These are phyloP conservation scores for Eretmocerus hayati DNA, from an alignment of 2,888 invertebrate species.

Conservation along the genomic window DNA sequence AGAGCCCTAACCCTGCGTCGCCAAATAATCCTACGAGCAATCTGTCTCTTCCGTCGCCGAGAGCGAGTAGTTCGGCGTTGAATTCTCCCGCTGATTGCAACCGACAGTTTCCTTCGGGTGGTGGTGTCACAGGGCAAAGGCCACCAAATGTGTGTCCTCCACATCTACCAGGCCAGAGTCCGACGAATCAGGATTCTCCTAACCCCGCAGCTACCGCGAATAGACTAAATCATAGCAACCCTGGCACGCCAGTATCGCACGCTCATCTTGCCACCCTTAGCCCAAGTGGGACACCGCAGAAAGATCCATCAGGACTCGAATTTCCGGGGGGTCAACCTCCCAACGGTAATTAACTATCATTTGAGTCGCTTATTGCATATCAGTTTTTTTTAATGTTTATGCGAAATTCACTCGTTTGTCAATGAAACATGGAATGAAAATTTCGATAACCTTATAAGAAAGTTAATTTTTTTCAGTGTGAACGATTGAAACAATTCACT, in stretches of 20 bases:
- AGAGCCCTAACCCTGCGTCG: slow-evolving; percentile 67
- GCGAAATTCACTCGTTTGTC: too few species aligned
- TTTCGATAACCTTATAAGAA: too few species aligned
- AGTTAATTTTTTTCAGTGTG: too few species aligned
- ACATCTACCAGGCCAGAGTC: slow-evolving; percentile 57
- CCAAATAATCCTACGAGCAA: slow-evolving; percentile 66
- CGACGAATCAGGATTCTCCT: slow-evolving; percentile 58
- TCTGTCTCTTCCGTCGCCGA: slow-evolving; percentile 66
- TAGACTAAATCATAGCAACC: slow-evolving; percentile 60
- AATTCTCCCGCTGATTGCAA: slow-evolving; percentile 64
- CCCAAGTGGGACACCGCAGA: slow-evolving; percentile 43
- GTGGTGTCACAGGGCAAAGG: slow-evolving; percentile 8
- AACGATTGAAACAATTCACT: too few species aligned
- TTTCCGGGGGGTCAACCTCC: slow-evolving; percentile 46
- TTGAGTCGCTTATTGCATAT: too few species aligned
- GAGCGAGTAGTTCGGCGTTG: slow-evolving; percentile 57
- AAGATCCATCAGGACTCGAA: slow-evolving; percentile 38
- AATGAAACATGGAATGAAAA: too few species aligned
- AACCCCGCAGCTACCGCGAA: slow-evolving; percentile 37
- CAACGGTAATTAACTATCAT: slow-evolving; percentile 38
- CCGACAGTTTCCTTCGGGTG: slow-evolving; percentile 48
- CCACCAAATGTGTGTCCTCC: slow-evolving; percentile 37
- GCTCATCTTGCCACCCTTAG: slow-evolving; percentile 42
- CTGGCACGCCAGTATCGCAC: slow-evolving; percentile 61
- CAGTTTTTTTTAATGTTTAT: too few species aligned